Conservation (phyloP, 92 coral and sea anemone genomes). For the Diadumene lineata region DNA sequence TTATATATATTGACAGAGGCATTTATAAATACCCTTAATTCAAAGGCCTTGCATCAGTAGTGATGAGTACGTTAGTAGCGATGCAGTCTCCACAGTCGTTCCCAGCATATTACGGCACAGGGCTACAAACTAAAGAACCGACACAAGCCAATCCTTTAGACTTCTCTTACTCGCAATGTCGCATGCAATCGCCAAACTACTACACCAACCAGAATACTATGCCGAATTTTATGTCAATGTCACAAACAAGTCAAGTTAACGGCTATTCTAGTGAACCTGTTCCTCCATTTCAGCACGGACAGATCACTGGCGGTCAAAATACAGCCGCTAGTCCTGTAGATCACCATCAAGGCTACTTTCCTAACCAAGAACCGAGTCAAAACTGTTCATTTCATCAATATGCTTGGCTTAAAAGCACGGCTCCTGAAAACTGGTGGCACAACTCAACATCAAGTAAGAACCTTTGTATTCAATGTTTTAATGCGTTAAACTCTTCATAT, state of each 20-base stretch:
- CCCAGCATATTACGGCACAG: constrained; percentile 83
- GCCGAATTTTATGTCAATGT: constrained; percentile 89
- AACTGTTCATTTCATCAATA: constrained; percentile 96
- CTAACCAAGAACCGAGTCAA: constrained; percentile 60
- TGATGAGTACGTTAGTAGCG: constrained; percentile 87
- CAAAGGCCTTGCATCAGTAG: constrained; percentile 72
- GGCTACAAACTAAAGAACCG: constrained; percentile 73
- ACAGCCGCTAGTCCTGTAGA: constrained; percentile 75
- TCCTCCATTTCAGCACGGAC: constrained; percentile 75
- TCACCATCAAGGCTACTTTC: constrained; percentile 74
- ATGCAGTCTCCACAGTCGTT: constrained; percentile 99
- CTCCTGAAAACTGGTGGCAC: constrained; percentile 90
- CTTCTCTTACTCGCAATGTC: constrained; percentile 92
- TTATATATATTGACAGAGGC: constrained; percentile 70
- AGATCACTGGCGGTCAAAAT: constrained; percentile 69
- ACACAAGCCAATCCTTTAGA: constrained; percentile 80
- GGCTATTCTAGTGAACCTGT: constrained; percentile 82
- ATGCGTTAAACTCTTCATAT: background rate
- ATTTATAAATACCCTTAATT: constrained; percentile 94
- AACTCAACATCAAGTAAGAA: constrained; percentile 75
- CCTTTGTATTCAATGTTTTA: constrained; percentile 24
- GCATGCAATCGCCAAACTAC: constrained; percentile 99
- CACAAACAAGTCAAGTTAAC: constrained; percentile 87
- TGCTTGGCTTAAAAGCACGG: constrained; percentile 97
- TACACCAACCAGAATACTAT: constrained; percentile 86